Conservation (phyloP, 2,888 invertebrate genomes). For the Sarcophaga subvicina region DNA sequence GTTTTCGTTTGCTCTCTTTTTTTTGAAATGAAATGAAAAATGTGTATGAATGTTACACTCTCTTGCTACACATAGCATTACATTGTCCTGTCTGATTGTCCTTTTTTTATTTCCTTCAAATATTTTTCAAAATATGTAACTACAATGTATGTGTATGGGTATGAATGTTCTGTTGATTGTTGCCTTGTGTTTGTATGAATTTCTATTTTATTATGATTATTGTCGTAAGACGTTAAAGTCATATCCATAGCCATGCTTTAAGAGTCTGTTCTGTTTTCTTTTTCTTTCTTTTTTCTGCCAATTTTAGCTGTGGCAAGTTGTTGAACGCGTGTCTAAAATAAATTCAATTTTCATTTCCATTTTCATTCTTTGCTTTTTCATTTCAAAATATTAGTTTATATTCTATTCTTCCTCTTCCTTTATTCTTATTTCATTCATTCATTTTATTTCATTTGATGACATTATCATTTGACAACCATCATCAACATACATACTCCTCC, state of each 20-base stretch:
- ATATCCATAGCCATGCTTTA: neutral
- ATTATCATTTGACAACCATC: constrained; percentile 61
- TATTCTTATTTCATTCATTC: constrained; percentile 1
- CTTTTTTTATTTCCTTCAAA: no score
- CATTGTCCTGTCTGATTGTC: neutral
- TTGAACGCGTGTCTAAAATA: constrained; percentile 58
- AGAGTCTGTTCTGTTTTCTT: neutral
- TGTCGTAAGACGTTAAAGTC: constrained; percentile 32
- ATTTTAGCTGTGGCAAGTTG: constrained; percentile 43
- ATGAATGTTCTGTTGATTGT: no score
- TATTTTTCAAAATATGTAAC: no score
- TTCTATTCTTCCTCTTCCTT: neutral
- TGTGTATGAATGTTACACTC: neutral
- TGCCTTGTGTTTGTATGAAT: neutral
- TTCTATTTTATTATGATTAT: constrained; percentile 46
- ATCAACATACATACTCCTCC: no score
- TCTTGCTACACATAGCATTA: neutral
- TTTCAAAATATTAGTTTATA: constrained; percentile 10
- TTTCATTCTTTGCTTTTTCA: constrained; percentile 29
- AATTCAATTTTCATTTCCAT: constrained; percentile 60
- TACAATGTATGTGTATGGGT: no score
- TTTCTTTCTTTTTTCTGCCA: constrained; percentile 12
- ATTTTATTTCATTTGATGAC: constrained; percentile 41
- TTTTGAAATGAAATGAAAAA: neutral
- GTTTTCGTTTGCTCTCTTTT: neutral